Evolutionary conservation across 2,888 invertebrate genomes (phyloP), one percentile per base, ranked within the genome.

Genomic region (Automeris io): DNA sequence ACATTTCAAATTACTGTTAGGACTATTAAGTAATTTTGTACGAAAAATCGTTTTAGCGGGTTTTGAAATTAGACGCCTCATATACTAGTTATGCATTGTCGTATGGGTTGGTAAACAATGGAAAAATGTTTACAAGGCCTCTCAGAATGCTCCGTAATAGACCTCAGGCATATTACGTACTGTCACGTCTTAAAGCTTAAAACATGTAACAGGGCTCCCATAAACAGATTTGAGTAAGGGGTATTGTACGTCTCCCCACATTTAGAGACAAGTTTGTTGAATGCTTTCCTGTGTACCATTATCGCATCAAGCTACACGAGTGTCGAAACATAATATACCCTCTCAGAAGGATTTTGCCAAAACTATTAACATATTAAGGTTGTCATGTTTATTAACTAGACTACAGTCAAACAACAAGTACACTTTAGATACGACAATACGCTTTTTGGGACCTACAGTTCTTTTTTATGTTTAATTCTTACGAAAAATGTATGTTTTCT

Each of bases 201-300:
- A 67, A 63, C 64, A 55, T 61, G 65, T 69, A 60, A 60, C 54
- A 47, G 46, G 51, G 58, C 62, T 56, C 56, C 54, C 40, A 59
- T 78, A 77, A 81, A 72, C 74, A 78, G 72, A 78, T 78, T 75
- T 62, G 57, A 61, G 57, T 57, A 39, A 49, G 53, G 52, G 50
- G 54, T 51, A 58, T 55, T 63, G 57, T 64, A 58, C 40, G 47
- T 46, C 50, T 58, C 63, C 58, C 57, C 50, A 51, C 53, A 49
- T 59, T 54, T 58, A 52, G 46, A 55, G 53, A 65, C 70, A 74
- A 76, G 73, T 70, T 74, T 67, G 63, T 65, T 78, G 71, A 82
- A 79, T 62, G 80, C 69, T 80, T 83, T 81, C 72, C 52, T 76
- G 56, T 82, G 82, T 83, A 63, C 59, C 42, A 74, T 79, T 78